Percentiles rank a stretch among this genome's conserved stretches.
These are phyloP conservation scores for Simalia tracyae DNA, from an alignment of 2,797 vertebrate species.

Conservation along the genomic window DNA sequence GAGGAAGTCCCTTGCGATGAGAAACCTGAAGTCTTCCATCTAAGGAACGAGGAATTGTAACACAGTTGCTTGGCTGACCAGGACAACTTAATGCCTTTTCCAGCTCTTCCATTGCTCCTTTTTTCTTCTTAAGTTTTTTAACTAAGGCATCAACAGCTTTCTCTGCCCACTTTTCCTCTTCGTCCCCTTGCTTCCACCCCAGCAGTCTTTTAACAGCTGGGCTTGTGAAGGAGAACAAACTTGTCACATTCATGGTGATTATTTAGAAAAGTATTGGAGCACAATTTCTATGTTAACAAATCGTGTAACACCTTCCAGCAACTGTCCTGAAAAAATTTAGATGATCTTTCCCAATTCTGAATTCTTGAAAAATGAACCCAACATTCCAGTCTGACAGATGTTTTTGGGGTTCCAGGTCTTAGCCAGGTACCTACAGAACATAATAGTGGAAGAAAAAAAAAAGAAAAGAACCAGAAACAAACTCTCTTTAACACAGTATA, in stretches of 20 bases:
- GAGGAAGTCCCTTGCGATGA: slow-evolving; percentile 91
- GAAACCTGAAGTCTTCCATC: slow-evolving; percentile 95
- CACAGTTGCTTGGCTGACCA: slow-evolving; percentile 93
- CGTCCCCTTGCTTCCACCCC: slow-evolving; percentile 96
- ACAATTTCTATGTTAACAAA: slow-evolving; percentile 12
- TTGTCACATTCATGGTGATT: slow-evolving; percentile 90
- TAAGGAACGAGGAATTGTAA: slow-evolving; percentile 93
- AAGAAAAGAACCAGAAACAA: not conserved
- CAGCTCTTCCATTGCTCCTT: slow-evolving; percentile 93
- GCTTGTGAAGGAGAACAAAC: slow-evolving; percentile 96
- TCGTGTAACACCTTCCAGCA: slow-evolving; percentile 9
- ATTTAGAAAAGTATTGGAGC: slow-evolving; percentile 10
- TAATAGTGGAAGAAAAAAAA: not conserved
- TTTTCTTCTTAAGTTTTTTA: slow-evolving; percentile 95
- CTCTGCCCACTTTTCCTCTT: slow-evolving; percentile 98
- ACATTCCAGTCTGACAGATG: slow-evolving; percentile 47
- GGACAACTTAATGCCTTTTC: slow-evolving; percentile 91
- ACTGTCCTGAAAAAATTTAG: slow-evolving; percentile 35
- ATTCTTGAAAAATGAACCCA: slow-evolving; percentile 30
- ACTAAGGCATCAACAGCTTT: slow-evolving; percentile 94
- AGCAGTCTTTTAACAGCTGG: slow-evolving; percentile 93
- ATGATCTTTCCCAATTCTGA: slow-evolving; percentile 47
- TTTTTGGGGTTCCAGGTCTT: slow-evolving; percentile 34
- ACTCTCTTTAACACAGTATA: slow-evolving; percentile 15
- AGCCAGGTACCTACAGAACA: slow-evolving; percentile 58